Percentiles rank a stretch among this genome's conserved stretches.
These are phyloP conservation scores for Metalampra italica DNA, from an alignment of 2,888 invertebrate genomes.

Conservation along the genomic window DNA sequence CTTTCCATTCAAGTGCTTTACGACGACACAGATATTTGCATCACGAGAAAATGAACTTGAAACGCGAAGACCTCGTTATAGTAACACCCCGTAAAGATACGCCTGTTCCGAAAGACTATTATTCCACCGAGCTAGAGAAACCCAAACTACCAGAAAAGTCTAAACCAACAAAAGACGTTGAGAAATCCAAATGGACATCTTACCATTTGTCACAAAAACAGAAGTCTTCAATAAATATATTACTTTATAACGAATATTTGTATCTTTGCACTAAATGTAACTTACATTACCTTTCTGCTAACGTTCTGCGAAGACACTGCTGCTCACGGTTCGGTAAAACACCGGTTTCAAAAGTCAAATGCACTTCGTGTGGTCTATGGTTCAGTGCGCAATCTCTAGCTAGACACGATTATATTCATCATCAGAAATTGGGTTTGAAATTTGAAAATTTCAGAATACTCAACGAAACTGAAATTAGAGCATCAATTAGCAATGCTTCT, in stretches of 20 bases:
- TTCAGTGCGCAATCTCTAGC: neutral
- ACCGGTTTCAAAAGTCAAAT: neutral
- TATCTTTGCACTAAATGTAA: neutral
- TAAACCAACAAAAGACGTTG: too few species aligned
- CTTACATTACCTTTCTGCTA: neutral
- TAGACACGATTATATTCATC: neutral
- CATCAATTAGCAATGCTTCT: neutral
- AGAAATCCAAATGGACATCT: neutral
- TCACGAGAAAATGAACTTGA: neutral
- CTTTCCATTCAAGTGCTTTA: neutral
- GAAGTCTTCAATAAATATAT: neutral
- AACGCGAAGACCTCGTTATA: neutral
- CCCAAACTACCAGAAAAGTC: too few species aligned
- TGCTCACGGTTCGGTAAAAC: neutral
- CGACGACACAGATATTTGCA: neutral
- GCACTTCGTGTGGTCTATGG: neutral
- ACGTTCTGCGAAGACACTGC: neutral
- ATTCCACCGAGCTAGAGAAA: neutral
- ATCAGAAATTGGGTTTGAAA: neutral
- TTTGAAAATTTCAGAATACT: neutral
- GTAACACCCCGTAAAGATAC: neutral
- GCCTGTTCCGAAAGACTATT: too few species aligned
- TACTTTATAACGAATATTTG: neutral
- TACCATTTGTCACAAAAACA: neutral
- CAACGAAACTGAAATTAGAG: neutral